These are phyloP conservation scores for Odontamblyopus rebecca DNA, from an alignment of 2,797 vertebrate genomes.

Conservation along the genomic window DNA sequence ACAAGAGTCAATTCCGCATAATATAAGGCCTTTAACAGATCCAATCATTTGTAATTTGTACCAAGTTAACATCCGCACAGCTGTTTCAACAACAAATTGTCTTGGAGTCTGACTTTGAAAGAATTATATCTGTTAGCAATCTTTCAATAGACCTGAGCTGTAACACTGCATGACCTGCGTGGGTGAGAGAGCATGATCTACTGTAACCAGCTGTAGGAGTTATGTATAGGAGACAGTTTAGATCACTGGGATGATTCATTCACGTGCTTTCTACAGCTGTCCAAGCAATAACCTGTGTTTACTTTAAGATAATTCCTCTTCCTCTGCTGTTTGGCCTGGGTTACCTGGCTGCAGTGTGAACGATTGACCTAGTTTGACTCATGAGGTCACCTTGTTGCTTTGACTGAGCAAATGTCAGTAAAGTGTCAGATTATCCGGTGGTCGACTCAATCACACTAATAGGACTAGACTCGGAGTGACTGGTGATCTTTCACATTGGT, in stretches of 20 bases:
- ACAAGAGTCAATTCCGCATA: no score
- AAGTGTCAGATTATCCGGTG: conserved; percentile 11
- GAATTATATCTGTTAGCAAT: neutral
- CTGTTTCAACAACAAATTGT: neutral
- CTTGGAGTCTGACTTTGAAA: neutral
- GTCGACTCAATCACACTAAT: conserved; percentile 13
- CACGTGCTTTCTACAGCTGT: conserved; percentile 5
- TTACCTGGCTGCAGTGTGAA: conserved; percentile 8
- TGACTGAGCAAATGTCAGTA: conserved; percentile 15
- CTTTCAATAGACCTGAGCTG: neutral
- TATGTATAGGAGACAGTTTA: neutral
- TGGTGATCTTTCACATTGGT: conserved; percentile 6
- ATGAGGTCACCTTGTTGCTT: conserved; percentile 15
- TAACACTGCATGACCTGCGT: conserved; percentile 3
- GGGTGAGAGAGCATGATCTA: conserved; percentile 5
- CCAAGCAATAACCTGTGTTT: conserved; percentile 8
- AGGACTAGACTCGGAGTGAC: neutral
- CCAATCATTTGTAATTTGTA: no score
- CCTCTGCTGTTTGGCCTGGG: neutral
- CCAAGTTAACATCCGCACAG: neutral
- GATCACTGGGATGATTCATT: neutral
- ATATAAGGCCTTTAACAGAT: no score
- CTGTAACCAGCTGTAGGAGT: conserved; percentile 1
- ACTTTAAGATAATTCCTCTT: neutral
- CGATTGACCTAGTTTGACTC: conserved; percentile 11